Evolutionary conservation across 2,888 invertebrate species (phyloP), one percentile per base, ranked within the genome.

Genomic region (Napeogenes inachia): DNA sequence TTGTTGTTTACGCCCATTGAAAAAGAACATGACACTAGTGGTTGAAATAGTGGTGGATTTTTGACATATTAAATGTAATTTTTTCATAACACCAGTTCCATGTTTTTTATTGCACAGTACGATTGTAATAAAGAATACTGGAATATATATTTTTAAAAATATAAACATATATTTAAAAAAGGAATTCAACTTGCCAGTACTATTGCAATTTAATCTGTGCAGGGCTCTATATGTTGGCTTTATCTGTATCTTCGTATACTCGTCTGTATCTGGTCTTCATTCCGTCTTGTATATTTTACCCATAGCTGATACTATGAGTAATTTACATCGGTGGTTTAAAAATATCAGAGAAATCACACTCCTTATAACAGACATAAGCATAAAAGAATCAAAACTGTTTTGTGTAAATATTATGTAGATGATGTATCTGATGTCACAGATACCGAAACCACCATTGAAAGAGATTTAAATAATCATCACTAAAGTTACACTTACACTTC

Each of bases 171-270:
- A 42, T 38, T 32, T 8, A 50, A 54, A 12, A 10, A 21, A 45
- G 12, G 53, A 47, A 64, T 64, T 58, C 65, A 64, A 59, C 60
- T 61, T 66, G 47, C n/a, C 53, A 10, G 30, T 50, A 21, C 66
- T 61, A 58, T 63, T 64, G 63, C 57, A 57, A 46, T 58, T 45
- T 61, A 61, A 45, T 57, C 60, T 65, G 58, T 70, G 66, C 65
- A 65, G 59, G 59, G 66, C 60, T 62, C 60, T 71, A 76, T 78
- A 71, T 85, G 85, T 85, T 82, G 78, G 89, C 89, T 89, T 89
- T 88, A 69, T 50, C 73, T 80, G 75, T 82, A 76, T 78, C 78
- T 82, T 75, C 76, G 78, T 81, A 75, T 80, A 69, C 57, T 66
- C 64, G 63, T 76, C 71, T 83, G 74, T 82, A 76, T 76, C 71